A percentile compares a stretch with the other conserved stretches of the same genome.
Conservation (phyloP, 1,140 invertebrate species). For the Zaprionus ornatus region DNA sequence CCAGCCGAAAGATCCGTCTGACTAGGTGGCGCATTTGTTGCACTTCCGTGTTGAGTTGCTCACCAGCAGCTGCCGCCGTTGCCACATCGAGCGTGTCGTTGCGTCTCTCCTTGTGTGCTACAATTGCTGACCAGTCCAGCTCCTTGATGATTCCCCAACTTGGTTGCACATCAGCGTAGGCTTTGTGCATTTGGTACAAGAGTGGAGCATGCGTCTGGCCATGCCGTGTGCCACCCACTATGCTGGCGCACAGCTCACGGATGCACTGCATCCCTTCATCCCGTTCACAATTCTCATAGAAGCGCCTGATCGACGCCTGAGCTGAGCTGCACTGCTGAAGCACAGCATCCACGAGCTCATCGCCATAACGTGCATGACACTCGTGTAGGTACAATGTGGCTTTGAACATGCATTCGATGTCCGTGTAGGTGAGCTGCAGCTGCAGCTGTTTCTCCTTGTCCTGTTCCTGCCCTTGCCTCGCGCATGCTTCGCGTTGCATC, state of each 20-base stretch:
- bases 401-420: conserved; percentile 60
- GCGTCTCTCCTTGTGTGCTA: not conserved
- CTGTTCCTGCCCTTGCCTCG: conserved; percentile 12
- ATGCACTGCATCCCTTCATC: conserved; percentile 23
- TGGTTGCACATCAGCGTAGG: conserved; percentile 43
- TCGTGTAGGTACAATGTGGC: conserved; percentile 60
- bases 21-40: conserved; percentile 60
- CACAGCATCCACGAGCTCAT: conserved; percentile 42
- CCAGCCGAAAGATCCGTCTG: conserved; percentile 49
- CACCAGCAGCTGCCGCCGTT: not conserved
- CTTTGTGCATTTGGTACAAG: conserved; percentile 46
- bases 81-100: conserved; percentile 12
- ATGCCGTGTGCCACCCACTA: conserved; percentile 39
- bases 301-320: conserved; percentile 16
- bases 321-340: conserved; percentile 1
- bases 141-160: conserved; percentile 51
- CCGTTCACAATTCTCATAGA: conserved; percentile 15
- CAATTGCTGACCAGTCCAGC: conserved; percentile 51
- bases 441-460: conserved; percentile 11
- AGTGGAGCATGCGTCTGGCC: conserved; percentile 50
- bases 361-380: conserved; percentile 49
- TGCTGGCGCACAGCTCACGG: conserved; percentile 39
- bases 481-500: conserved; percentile 9
- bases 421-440: conserved; percentile 34
- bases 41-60: conserved; percentile 24